A percentile compares a stretch with the other conserved stretches of the same genome.
These are phyloP conservation scores for Varanus salvator DNA, from an alignment of 2,113 vertebrate genomes.

Conservation along the genomic window DNA sequence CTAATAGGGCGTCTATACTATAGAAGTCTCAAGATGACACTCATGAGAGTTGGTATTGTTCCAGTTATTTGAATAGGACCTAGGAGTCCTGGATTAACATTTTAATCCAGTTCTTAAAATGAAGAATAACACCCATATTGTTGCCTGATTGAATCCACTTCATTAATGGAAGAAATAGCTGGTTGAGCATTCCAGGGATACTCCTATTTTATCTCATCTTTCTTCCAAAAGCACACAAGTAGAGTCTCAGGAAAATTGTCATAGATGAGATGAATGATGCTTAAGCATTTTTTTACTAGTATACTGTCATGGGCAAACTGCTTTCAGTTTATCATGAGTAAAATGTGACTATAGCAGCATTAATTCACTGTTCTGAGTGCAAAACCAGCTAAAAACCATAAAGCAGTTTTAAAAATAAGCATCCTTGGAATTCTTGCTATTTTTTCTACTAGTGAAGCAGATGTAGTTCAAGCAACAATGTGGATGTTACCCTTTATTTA, in stretches of 20 bases:
- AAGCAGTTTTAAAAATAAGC: background rate
- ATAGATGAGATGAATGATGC: too few species aligned
- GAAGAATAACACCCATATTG: background rate
- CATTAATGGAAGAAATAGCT: background rate
- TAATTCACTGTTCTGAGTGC: background rate
- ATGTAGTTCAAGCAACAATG: background rate
- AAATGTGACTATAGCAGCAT: background rate
- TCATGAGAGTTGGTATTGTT: background rate
- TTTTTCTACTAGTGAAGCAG: background rate
- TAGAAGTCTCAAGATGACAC: background rate
- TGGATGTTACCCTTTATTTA: background rate
- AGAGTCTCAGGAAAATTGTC: too few species aligned
- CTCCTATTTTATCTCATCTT: background rate
- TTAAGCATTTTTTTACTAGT: too few species aligned
- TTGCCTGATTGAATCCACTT: background rate
- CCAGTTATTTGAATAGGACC: background rate
- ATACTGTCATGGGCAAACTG: too few species aligned
- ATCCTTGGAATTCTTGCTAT: background rate
- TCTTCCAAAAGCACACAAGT: too few species aligned
- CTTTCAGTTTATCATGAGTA: background rate
- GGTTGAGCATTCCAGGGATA: background rate
- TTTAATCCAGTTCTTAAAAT: too few species aligned
- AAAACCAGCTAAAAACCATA: background rate
- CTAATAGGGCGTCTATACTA: too few species aligned
- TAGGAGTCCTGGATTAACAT: background rate